Conservation (phyloP, 2,797 vertebrate genomes). For the Petrocephalus sullivani region DNA sequence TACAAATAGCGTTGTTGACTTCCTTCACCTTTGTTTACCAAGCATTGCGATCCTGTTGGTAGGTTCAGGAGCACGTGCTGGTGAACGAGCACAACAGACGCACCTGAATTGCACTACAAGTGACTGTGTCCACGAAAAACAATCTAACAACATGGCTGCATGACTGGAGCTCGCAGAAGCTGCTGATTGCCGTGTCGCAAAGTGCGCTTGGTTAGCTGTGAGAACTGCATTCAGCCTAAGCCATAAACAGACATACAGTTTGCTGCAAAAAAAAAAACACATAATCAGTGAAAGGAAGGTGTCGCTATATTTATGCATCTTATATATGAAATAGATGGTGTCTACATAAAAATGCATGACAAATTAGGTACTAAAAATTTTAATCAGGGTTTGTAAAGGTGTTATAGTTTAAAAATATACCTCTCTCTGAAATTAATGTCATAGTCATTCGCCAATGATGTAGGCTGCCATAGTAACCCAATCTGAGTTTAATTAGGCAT, state of each 20-base stretch:
- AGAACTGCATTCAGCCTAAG: slow-evolving; percentile 25
- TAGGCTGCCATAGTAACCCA: neutral
- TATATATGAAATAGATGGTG: neutral
- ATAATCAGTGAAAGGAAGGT: neutral
- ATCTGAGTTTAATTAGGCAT: neutral
- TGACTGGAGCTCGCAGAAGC: slow-evolving; percentile 51
- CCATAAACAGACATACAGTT: neutral
- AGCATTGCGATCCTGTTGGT: slow-evolving; percentile 25
- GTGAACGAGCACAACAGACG: slow-evolving; percentile 42
- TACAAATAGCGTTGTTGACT: slow-evolving; percentile 44
- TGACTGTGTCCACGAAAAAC: slow-evolving; percentile 31
- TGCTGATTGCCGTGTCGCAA: slow-evolving; percentile 34
- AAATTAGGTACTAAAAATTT: neutral
- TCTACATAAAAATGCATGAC: neutral
- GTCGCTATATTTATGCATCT: neutral
- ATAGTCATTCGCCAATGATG: neutral
- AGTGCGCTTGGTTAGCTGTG: slow-evolving; percentile 37
- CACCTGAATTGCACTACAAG: slow-evolving; percentile 22
- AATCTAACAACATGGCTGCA: slow-evolving; percentile 43
- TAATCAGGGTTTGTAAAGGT: neutral
- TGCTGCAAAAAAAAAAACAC: slow-evolving; percentile 14
- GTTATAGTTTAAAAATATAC: neutral
- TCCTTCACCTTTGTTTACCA: slow-evolving; percentile 42
- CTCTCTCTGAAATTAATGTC: neutral
- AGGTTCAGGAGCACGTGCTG: slow-evolving; percentile 37